Conservation (phyloP, 2,888 invertebrate species). For the Cordilura impudica region DNA sequence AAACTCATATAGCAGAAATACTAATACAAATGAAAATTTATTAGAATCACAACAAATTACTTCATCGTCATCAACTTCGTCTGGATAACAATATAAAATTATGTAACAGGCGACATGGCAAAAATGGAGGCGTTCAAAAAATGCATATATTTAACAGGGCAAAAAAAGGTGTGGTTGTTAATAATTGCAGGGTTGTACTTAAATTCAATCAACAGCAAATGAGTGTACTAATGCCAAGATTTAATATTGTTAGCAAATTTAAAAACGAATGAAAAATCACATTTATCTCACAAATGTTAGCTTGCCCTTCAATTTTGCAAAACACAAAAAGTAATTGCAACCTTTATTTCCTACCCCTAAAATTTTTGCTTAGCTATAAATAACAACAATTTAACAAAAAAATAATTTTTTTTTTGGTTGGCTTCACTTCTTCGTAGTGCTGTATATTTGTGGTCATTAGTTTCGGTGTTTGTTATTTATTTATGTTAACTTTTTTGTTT, state of each 20-base stretch:
- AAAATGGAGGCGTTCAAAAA: slow-evolving; percentile 31
- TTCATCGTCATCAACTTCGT: background rate
- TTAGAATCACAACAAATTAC: slow-evolving; percentile 37
- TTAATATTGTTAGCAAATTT: slow-evolving; percentile 29
- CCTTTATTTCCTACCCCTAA: background rate
- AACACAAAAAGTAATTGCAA: background rate
- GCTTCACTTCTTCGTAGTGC: slow-evolving; percentile 8
- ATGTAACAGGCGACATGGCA: slow-evolving; percentile 19
- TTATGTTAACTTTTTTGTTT: background rate
- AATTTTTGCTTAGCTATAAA: slow-evolving; percentile 33
- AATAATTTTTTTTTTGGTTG: slow-evolving; percentile 37
- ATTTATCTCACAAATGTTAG: slow-evolving; percentile 55
- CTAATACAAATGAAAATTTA: slow-evolving; percentile 52
- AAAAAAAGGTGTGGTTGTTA: slow-evolving; percentile 46
- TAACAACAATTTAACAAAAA: slow-evolving; percentile 52
- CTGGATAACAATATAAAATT: slow-evolving; percentile 22
- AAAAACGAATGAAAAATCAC: slow-evolving; percentile 15
- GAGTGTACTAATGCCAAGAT: slow-evolving; percentile 30
- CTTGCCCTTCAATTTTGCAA: background rate
- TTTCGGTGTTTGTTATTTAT: background rate
- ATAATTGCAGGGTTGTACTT: slow-evolving; percentile 57
- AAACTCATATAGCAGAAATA: background rate
- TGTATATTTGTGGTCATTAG: slow-evolving; percentile 33
- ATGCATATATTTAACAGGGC: slow-evolving; percentile 7
- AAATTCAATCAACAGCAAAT: slow-evolving; percentile 48